These are phyloP conservation scores for Tiliqua scincoides DNA, from an alignment of 2,113 vertebrate species.

Conservation along the genomic window DNA sequence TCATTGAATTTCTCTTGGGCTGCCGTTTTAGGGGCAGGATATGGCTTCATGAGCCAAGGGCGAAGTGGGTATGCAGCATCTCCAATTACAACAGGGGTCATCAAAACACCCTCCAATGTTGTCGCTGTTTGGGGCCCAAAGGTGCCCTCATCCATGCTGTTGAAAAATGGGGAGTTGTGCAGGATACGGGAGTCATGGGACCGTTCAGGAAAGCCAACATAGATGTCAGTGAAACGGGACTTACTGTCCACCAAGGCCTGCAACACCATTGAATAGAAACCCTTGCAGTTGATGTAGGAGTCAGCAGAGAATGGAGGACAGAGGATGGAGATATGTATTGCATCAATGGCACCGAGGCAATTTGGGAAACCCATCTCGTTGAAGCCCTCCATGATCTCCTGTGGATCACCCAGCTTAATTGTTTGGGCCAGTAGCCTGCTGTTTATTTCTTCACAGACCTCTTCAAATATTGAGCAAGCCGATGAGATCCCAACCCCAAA, in stretches of 20 bases:
- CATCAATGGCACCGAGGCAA: constrained; percentile 24
- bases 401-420: constrained; percentile 14
- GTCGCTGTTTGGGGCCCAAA: constrained; percentile 16
- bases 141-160: constrained; percentile 30
- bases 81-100: constrained; percentile 15
- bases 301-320: constrained; percentile 26
- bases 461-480: constrained; percentile 26
- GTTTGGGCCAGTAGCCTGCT: constrained; percentile 25
- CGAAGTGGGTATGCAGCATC: constrained; percentile 22
- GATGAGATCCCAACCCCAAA: constrained; percentile 34
- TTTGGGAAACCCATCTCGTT: constrained; percentile 32
- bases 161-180: constrained; percentile 32
- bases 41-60: constrained; percentile 34
- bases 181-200: constrained; percentile 29
- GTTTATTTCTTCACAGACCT: constrained; percentile 31
- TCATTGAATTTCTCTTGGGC: constrained; percentile 28
- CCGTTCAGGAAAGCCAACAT: constrained; percentile 26
- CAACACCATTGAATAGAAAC: constrained; percentile 33
- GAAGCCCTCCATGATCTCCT: constrained; percentile 27
- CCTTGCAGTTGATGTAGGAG: constrained; percentile 37
- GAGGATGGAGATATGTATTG: constrained; percentile 26
- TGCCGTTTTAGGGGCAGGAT: constrained; percentile 3
- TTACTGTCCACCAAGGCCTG: constrained; percentile 30
- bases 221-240: constrained; percentile 33
- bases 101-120: constrained; percentile 3